phyloP scores from a whole-genome alignment of 2,888 invertebrate genomes.

The Argynnis bischoffii region DNA sequence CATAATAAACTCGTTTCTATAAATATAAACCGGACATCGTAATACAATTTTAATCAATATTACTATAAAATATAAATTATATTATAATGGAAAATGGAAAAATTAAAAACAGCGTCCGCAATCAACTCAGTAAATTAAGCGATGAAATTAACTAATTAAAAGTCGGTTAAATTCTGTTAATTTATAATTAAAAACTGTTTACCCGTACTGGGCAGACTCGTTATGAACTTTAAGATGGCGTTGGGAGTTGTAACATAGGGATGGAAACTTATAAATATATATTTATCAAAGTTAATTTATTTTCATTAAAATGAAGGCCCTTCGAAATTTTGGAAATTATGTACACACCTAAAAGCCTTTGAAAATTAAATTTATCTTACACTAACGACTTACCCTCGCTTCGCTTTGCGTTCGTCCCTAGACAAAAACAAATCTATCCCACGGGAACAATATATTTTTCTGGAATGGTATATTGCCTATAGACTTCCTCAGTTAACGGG shows the following conservation, averaged over 20 bases:
- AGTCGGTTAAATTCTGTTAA: conserved; percentile 45
- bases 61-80: conserved; percentile 22
- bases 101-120: conserved; percentile 33
- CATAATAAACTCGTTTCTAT: too few species aligned
- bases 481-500: too few species aligned
- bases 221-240: conserved; percentile 31
- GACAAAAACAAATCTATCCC: too few species aligned
- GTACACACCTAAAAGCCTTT: too few species aligned
- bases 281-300: too few species aligned
- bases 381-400: too few species aligned
- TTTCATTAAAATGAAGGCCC: too few species aligned
- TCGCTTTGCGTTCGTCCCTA: too few species aligned
- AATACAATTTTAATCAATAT: background rate
- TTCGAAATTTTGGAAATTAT: too few species aligned
- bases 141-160: conserved; percentile 47
- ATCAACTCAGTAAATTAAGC: conserved; percentile 34
- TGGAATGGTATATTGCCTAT: too few species aligned
- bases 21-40: background rate
- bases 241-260: conserved; percentile 5
- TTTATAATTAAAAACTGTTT: conserved; percentile 51
- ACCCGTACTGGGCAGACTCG: conserved; percentile 34
- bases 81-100: conserved; percentile 24
- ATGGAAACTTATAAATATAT: conserved; percentile 16
- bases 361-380: too few species aligned
- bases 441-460: too few species aligned